These are phyloP conservation scores for Torymus tubicola DNA, from an alignment of 2,888 invertebrate genomes.

Conservation along the genomic window DNA sequence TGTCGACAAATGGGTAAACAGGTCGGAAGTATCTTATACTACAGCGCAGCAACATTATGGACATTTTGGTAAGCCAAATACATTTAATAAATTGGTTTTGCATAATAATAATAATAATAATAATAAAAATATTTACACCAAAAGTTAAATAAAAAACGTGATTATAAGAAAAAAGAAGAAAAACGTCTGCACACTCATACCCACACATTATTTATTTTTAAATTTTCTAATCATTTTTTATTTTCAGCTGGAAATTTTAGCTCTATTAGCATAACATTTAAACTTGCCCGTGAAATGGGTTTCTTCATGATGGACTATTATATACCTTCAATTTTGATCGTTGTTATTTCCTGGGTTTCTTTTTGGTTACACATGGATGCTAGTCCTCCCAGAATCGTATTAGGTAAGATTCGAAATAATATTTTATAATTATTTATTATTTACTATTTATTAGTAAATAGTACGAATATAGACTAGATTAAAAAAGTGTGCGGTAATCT, in stretches of 20 bases:
- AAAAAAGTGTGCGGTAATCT: too few species aligned
- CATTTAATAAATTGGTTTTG: background rate
- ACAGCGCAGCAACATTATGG: constrained; percentile 83
- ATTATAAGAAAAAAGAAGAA: too few species aligned
- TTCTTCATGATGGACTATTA: constrained; percentile 94
- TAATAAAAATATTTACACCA: background rate
- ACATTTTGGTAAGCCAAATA: constrained; percentile 80
- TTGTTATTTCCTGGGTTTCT: constrained; percentile 92
- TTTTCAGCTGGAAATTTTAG: constrained; percentile 89
- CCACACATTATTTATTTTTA: too few species aligned
- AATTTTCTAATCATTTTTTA: too few species aligned
- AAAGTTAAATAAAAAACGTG: background rate
- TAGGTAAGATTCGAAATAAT: constrained; percentile 78
- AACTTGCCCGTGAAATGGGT: constrained; percentile 88
- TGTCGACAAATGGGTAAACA: constrained; percentile 84
- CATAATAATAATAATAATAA: background rate
- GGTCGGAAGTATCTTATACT: constrained; percentile 84
- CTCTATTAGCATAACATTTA: constrained; percentile 87
- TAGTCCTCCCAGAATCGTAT: constrained; percentile 87
- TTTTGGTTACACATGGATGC: constrained; percentile 94
- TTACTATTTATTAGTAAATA: too few species aligned
- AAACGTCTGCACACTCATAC: too few species aligned
- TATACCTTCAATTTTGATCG: constrained; percentile 90
- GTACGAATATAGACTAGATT: too few species aligned
- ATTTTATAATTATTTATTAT: too few species aligned